Evolutionary conservation across 2,888 invertebrate genomes (phyloP).

Genomic region (Standfussiana lucernea): DNA sequence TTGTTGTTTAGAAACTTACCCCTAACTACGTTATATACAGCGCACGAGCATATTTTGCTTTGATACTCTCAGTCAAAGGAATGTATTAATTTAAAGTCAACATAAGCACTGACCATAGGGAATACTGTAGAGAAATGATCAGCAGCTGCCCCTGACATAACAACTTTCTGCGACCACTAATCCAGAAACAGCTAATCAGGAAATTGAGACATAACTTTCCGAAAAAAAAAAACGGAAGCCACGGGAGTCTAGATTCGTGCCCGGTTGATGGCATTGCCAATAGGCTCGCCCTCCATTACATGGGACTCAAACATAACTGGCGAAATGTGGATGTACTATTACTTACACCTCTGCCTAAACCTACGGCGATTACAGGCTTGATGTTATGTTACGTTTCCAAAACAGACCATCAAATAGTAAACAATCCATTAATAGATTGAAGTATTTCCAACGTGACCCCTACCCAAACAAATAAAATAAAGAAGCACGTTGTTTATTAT

Average conservation of each 20-base stretch:
- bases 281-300: no score
- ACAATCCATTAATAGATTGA: constrained; percentile 20
- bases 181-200: background rate
- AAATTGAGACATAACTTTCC: background rate
- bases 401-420: background rate
- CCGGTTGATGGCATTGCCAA: no score
- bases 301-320: no score
- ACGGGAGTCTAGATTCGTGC: no score
- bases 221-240: no score
- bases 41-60: background rate
- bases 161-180: background rate
- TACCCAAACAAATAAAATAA: constrained; percentile 8
- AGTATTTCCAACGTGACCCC: background rate
- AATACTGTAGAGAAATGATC: background rate
- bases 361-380: no score
- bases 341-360: no score
- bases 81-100: background rate
- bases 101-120: background rate
- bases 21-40: background rate
- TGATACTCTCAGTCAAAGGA: background rate
- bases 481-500: constrained; percentile 39
- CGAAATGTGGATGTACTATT: no score
- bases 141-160: background rate
- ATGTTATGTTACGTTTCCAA: no score
- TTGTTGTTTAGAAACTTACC: no score